These are phyloP conservation scores for Gobiocypris rarus DNA, from an alignment of 2,113 vertebrate species.

Conservation along the genomic window DNA sequence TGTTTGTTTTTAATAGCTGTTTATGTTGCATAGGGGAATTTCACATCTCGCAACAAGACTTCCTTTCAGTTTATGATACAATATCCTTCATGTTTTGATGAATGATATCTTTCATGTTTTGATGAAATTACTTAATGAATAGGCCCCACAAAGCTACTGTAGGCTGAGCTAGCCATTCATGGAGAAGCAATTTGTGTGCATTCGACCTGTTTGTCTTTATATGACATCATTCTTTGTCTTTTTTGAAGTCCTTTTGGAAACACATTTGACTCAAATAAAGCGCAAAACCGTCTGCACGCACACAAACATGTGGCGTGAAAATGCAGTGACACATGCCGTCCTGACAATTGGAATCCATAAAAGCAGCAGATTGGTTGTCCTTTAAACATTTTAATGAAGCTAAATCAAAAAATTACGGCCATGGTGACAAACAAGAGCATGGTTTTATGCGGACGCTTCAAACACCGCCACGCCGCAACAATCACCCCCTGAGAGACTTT, in stretches of 20 bases:
- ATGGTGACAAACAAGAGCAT: constrained; percentile 75
- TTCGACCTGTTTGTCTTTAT: background rate
- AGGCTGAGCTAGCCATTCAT: constrained; percentile 9
- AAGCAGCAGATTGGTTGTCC: constrained; percentile 52
- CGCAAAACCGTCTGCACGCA: constrained; percentile 45
- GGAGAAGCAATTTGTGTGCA: constrained; percentile 29
- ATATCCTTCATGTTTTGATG: background rate
- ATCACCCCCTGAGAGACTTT: constrained; percentile 61
- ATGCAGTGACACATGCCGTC: constrained; percentile 68
- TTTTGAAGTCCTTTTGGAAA: constrained; percentile 44
- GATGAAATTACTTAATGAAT: background rate
- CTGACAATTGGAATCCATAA: constrained; percentile 67
- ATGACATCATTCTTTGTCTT: constrained; percentile 13
- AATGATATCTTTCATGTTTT: background rate
- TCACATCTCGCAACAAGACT: background rate
- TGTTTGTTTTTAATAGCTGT: background rate
- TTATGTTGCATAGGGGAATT: background rate
- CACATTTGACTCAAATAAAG: constrained; percentile 32
- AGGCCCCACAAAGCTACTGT: background rate
- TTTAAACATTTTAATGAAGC: constrained; percentile 80
- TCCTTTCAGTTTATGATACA: background rate
- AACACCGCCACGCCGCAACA: constrained; percentile 70
- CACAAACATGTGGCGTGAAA: constrained; percentile 45
- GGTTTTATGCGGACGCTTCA: constrained; percentile 75
- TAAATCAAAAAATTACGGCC: constrained; percentile 70